Evolutionary conservation across 2,797 vertebrate genomes (phyloP).

Genomic region (Picus viridis): DNA sequence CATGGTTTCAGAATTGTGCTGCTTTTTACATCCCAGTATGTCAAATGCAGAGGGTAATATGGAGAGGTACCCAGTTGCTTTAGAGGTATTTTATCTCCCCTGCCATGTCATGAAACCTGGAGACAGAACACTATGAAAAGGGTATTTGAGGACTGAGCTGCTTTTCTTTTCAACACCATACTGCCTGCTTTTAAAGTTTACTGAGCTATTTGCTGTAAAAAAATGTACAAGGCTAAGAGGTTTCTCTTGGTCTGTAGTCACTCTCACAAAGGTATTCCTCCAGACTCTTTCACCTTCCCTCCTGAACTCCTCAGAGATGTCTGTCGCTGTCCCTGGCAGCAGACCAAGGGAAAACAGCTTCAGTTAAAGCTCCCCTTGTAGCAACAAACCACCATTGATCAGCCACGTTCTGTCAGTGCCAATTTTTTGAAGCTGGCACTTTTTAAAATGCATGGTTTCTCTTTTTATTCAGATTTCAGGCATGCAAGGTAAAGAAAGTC

Average conservation of each 20-base stretch:
- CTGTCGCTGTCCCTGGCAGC: constrained; percentile 6
- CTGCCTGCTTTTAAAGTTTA: not conserved
- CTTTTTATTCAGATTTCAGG: not conserved
- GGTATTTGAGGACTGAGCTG: not conserved
- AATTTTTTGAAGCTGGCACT: not conserved
- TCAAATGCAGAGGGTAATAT: not conserved
- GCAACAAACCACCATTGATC: constrained; percentile 9
- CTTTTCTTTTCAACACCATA: not conserved
- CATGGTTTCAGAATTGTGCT: rapidly evolving
- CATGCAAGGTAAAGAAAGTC: not conserved
- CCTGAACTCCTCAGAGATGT: not conserved
- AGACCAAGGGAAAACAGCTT: not conserved
- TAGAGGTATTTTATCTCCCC: not conserved
- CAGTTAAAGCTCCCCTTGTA: not conserved
- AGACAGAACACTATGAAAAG: not conserved
- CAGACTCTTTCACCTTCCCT: not conserved
- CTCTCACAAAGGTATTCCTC: not conserved
- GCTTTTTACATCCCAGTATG: not conserved
- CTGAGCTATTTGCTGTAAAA: not conserved
- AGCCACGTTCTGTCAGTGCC: not conserved
- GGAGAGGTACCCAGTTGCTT: not conserved
- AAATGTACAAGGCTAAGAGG: not conserved
- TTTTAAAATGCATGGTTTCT: not conserved
- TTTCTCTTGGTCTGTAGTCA: not conserved
- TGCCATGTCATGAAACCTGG: not conserved